phyloP scores from a whole-genome alignment of 1,140 invertebrate genomes.

The Apocrypta bakeri region DNA sequence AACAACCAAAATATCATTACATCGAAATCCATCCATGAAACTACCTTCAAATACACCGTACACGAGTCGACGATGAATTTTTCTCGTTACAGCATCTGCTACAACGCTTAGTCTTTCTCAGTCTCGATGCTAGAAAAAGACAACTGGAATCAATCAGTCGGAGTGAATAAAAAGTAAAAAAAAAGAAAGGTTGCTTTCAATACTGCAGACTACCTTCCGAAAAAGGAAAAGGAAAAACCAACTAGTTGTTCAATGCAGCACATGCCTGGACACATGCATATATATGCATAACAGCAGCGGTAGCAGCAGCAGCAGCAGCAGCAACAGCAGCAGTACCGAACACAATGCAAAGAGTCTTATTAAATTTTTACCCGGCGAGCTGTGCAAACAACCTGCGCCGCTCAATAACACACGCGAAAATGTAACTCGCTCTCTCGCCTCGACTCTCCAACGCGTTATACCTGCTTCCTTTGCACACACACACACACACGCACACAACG shows the following conservation, averaged over 20 bases:
- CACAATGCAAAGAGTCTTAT: slow-evolving; percentile 36
- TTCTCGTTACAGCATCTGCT: no score
- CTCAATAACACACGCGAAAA: slow-evolving; percentile 33
- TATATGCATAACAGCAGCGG: not conserved
- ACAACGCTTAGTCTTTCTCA: no score
- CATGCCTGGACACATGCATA: not conserved
- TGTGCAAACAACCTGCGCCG: not conserved
- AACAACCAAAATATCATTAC: no score
- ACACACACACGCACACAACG: no score
- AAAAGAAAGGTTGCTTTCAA: not conserved
- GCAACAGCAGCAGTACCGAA: not conserved
- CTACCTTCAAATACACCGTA: no score
- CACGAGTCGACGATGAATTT: no score
- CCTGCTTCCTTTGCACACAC: slow-evolving; percentile 27
- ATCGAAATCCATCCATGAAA: no score
- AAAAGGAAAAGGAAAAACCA: not conserved
- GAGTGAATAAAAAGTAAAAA: not conserved
- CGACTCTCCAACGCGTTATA: no score
- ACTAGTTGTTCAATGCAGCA: not conserved
- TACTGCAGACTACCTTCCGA: not conserved
- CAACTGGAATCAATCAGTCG: not conserved
- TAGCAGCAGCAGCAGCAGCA: not conserved
- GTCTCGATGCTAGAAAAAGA: not conserved
- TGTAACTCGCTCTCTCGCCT: slow-evolving; percentile 20
- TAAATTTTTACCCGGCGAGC: slow-evolving; percentile 30